Percentiles rank a stretch among this genome's conserved stretches.
phyloP scores from a whole-genome alignment of 1,140 invertebrate species.

The Drosophila repletoides region DNA sequence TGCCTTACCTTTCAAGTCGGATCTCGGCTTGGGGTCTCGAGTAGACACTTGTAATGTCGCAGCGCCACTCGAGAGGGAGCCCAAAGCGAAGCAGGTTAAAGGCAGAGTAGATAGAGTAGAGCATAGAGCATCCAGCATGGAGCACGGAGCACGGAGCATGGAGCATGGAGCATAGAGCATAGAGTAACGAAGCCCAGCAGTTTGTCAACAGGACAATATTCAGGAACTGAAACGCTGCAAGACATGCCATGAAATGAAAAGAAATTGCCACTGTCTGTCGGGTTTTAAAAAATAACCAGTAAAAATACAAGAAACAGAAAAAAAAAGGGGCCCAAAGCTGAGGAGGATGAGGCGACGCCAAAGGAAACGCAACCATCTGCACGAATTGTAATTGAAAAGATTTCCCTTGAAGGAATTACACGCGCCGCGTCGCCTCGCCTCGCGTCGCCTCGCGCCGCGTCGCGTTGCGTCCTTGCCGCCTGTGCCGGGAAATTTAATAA shows the following conservation, averaged over 20 bases:
- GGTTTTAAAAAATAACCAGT: conserved; percentile 31
- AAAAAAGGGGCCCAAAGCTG: conserved; percentile 11
- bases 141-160: too few relatives aligned
- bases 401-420: conserved; percentile 79
- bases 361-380: conserved; percentile 77
- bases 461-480: conserved; percentile 31
- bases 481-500: conserved; percentile 69
- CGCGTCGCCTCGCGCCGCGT: conserved; percentile 1
- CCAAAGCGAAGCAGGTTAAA: conserved; percentile 17
- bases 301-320: conserved; percentile 27
- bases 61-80: conserved; percentile 67
- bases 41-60: conserved; percentile 67
- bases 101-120: conserved; percentile 2
- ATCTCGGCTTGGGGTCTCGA: conserved; percentile 17
- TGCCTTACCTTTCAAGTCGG: conserved; percentile 19
- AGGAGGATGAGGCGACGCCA: conserved; percentile 1
- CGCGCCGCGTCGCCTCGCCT: conserved; percentile 45
- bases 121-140: too few relatives aligned
- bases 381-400: conserved; percentile 80
- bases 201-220: conserved; percentile 58
- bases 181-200: conserved; percentile 36
- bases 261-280: conserved; percentile 75
- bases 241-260: conserved; percentile 71
- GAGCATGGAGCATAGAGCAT: too few relatives aligned
- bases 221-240: conserved; percentile 7